Evolutionary conservation across 35 echinoderm and acorn worm genomes (phyloP), one percentile per base, ranked within the genome.

Genomic region (Stichopus chloronotus): DNA sequence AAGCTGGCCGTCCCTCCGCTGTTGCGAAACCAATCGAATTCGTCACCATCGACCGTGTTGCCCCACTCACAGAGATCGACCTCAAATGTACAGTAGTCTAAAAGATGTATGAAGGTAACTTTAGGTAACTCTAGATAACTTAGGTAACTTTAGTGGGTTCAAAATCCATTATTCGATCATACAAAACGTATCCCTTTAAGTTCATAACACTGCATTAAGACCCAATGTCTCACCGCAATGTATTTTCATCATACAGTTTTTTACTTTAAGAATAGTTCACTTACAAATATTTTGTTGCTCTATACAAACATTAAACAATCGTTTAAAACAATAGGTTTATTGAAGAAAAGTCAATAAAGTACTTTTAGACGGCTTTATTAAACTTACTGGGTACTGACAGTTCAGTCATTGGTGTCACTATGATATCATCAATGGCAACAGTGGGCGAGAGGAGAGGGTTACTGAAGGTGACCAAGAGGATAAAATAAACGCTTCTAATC

Each of bases 81-180:
- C 24, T 93, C 92, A 76, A 93, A 93, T 25, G 80, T 79, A 87
- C 92, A 93, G 9, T 86, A 30, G 55, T 77, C 92, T 92, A 2
- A 55, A 57, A 57, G 10, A 57, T 20, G 9, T 56, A 13, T 71
- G 11, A 4, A 71, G 4, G 1, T 11, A 71, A 13, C n/a, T n/a
- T 13, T 71, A 71, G 65, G 11, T 71, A 71, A 71, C 11, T 13
- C 4, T n/a, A 71, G n/a, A 4, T 71, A n/a, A n/a, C n/a, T n/a
- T n/a, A 71, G n/a, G 65, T 71, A n/a, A n/a, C n/a, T 13, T n/a
- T 13, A 71, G 11, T n/a, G 4, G 65, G 65, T 71, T 11, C 65
- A 13, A 13, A 13, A 71, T 13, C n/a, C 11, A 71, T 71, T 71
- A 71, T 71, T 13, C n/a, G 11, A 71, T 71, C 65, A 71, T 13